These are phyloP conservation scores for Malurus elegans DNA, from an alignment of 2,113 vertebrate species.

Conservation along the genomic window DNA sequence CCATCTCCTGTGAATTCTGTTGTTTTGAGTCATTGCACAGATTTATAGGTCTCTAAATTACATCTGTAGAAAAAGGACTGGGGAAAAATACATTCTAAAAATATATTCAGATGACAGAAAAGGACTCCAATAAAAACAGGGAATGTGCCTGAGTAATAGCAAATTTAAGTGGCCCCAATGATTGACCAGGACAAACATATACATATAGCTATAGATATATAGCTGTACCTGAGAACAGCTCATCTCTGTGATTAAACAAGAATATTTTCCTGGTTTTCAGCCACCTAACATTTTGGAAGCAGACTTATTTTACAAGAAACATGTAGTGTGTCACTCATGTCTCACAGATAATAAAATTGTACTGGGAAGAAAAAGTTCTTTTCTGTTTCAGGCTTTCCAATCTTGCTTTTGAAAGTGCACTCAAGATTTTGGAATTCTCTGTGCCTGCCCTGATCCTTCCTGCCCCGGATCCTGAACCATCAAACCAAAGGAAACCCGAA, in stretches of 20 bases:
- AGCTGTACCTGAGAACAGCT: not conserved
- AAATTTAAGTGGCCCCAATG: not conserved
- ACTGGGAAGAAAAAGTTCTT: not conserved
- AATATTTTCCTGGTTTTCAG: not conserved
- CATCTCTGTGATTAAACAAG: not conserved
- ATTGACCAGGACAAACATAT: not conserved
- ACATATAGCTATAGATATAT: not conserved
- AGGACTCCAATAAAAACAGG: not conserved
- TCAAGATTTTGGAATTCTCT: not conserved
- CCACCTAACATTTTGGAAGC: not conserved
- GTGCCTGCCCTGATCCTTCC: not conserved
- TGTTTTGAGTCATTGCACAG: not conserved
- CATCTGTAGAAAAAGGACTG: not conserved
- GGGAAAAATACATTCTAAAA: not conserved
- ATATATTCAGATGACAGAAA: not conserved
- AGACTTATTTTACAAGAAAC: not conserved
- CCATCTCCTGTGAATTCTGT: not conserved
- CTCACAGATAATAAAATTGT: not conserved
- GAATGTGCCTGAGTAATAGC: not conserved
- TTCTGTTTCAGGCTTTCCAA: not conserved
- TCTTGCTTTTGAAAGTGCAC: not conserved
- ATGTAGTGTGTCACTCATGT: rapidly evolving
- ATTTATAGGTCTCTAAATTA: not conserved
- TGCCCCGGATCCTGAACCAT: not conserved
- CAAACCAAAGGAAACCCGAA: not conserved